Percentiles rank a stretch among this genome's conserved stretches.
These are phyloP conservation scores for Xiphorhynchus elegans DNA, from an alignment of 2,113 vertebrate species.

Conservation along the genomic window DNA sequence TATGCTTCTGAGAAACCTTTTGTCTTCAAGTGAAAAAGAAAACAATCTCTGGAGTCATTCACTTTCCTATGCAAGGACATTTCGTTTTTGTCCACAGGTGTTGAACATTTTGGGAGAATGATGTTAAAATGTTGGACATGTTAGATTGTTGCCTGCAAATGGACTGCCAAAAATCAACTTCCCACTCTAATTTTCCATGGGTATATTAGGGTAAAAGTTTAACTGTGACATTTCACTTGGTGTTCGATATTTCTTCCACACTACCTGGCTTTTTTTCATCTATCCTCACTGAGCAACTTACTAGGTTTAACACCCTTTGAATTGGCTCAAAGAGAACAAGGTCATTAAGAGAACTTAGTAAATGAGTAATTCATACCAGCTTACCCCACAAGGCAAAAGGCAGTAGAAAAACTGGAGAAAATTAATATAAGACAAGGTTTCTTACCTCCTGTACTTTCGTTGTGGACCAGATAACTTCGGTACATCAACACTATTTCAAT, in stretches of 20 bases:
- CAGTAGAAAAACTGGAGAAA: background rate
- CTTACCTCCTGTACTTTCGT: conserved; percentile 77
- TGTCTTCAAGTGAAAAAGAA: background rate
- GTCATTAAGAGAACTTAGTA: background rate
- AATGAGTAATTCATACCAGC: background rate
- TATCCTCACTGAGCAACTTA: background rate
- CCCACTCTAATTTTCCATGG: background rate
- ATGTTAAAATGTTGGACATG: background rate
- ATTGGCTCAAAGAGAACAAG: background rate
- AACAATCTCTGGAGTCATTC: background rate
- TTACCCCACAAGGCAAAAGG: background rate
- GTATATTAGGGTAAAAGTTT: background rate
- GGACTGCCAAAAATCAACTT: background rate
- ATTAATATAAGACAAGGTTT: background rate
- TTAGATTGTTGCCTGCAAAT: background rate
- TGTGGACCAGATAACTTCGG: conserved; percentile 70
- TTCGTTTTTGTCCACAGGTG: background rate
- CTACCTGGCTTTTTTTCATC: background rate
- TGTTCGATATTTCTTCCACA: background rate
- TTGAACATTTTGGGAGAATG: background rate
- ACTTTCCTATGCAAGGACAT: background rate
- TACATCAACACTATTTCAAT: conserved; percentile 84
- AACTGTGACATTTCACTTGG: background rate
- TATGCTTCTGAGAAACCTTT: background rate
- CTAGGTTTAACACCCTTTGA: background rate